Conservation (phyloP, 2,113 vertebrate species). For the Heterotilapia buettikoferi region DNA sequence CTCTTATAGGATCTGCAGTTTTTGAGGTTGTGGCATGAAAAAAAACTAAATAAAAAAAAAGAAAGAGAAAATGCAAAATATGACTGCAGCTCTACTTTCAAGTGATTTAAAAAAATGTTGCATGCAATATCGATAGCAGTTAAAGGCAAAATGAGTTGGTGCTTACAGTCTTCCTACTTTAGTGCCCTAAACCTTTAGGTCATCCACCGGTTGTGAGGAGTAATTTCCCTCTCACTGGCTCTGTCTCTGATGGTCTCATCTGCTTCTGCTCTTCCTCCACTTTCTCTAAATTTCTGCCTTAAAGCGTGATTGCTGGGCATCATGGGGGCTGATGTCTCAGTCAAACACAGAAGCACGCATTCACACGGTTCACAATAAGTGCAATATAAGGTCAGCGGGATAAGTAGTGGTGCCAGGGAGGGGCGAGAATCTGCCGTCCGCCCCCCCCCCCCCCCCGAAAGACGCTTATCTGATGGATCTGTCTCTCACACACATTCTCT, state of each 20-base stretch:
- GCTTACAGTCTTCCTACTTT: not conserved
- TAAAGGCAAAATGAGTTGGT: not conserved
- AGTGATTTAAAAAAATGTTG: not conserved
- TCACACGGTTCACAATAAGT: not conserved
- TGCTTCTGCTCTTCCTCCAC: not conserved
- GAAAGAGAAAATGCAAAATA: not conserved
- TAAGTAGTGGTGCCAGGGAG: conserved; percentile 25
- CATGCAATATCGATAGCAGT: not conserved
- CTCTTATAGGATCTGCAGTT: not conserved
- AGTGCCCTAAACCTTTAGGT: not conserved
- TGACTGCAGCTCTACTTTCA: not conserved
- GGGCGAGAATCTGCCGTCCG: not conserved
- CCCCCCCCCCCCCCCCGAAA: not conserved
- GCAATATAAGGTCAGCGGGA: conserved; percentile 34
- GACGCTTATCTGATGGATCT: conserved; percentile 31
- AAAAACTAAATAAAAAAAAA: not conserved
- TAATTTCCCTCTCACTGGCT: not conserved
- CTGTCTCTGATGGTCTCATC: not conserved
- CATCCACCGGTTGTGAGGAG: not conserved
- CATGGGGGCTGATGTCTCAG: not conserved
- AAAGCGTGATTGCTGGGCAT: not conserved
- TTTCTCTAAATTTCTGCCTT: not conserved
- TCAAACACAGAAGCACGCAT: not conserved
- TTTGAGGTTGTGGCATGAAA: not conserved
- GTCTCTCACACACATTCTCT: not conserved